phyloP scores from a whole-genome alignment of 2,797 vertebrate species.

The Syngnathus rostellatus region DNA sequence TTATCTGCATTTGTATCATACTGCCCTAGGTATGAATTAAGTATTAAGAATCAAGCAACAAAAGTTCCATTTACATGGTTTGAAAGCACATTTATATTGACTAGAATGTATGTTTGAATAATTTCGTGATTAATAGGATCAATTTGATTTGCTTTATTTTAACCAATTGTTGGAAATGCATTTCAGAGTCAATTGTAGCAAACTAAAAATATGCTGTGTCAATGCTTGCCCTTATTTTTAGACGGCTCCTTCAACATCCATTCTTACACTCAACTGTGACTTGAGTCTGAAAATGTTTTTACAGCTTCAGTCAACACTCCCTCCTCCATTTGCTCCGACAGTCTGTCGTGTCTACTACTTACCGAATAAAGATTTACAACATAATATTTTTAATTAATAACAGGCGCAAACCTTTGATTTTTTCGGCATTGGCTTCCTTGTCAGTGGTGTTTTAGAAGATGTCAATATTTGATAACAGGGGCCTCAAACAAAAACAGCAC shows the following conservation, averaged over 20 bases:
- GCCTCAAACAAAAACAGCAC: no score
- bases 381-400: background rate
- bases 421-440: background rate
- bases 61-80: no score
- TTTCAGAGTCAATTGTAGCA: background rate
- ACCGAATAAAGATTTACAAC: background rate
- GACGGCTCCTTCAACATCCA: constrained; percentile 22
- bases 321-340: background rate
- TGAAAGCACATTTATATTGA: no score
- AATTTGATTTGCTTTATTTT: background rate
- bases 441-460: no score
- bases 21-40: no score
- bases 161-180: background rate
- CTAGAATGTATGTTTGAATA: no score
- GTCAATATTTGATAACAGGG: no score
- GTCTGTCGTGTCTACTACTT: background rate
- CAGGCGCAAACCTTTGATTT: background rate
- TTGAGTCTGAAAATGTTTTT: constrained; percentile 13
- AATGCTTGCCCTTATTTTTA: constrained; percentile 33
- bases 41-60: no score
- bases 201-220: background rate
- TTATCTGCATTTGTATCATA: no score
- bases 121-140: no score
- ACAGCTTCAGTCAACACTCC: background rate
- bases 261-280: constrained; percentile 36